These are phyloP conservation scores for Chroicocephalus ridibundus DNA, from an alignment of 2,113 vertebrate genomes.

Conservation along the genomic window DNA sequence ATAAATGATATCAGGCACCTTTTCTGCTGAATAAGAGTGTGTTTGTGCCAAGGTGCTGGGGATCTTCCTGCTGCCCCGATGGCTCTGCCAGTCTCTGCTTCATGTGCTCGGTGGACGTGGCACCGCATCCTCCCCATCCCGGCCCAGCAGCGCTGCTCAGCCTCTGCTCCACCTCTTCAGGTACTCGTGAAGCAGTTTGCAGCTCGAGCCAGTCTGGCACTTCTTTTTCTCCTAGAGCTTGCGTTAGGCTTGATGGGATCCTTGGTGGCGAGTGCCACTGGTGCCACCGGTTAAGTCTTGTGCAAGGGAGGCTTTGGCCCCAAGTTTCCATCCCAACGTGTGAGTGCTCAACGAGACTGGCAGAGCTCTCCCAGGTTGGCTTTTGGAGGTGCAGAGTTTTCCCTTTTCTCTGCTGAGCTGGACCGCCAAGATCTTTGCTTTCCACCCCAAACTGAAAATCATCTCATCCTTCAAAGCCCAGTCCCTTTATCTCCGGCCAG, in stretches of 20 bases:
- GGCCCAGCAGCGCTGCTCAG: neutral
- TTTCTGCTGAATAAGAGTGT: conserved; percentile 35
- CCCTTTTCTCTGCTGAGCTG: neutral
- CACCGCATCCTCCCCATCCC: neutral
- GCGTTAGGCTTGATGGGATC: neutral
- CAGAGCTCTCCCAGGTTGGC: neutral
- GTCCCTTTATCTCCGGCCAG: rapidly evolving
- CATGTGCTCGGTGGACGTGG: rapidly evolving
- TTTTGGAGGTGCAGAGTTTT: neutral
- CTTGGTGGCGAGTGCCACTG: neutral
- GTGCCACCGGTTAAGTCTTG: neutral
- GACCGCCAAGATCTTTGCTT: neutral
- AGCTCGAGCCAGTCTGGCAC: neutral
- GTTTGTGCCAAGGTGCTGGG: neutral
- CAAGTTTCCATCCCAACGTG: neutral
- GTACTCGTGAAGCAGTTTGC: neutral
- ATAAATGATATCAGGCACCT: neutral
- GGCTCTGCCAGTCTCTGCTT: neutral
- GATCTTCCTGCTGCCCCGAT: neutral
- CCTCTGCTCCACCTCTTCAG: neutral
- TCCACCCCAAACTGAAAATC: neutral
- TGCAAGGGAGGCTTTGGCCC: neutral
- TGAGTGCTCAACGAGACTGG: neutral
- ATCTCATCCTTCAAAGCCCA: neutral
- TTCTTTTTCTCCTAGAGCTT: neutral